Percentiles rank a stretch among this genome's conserved stretches.
Conservation (phyloP, 2,888 invertebrate genomes). For the Elegia similella region DNA sequence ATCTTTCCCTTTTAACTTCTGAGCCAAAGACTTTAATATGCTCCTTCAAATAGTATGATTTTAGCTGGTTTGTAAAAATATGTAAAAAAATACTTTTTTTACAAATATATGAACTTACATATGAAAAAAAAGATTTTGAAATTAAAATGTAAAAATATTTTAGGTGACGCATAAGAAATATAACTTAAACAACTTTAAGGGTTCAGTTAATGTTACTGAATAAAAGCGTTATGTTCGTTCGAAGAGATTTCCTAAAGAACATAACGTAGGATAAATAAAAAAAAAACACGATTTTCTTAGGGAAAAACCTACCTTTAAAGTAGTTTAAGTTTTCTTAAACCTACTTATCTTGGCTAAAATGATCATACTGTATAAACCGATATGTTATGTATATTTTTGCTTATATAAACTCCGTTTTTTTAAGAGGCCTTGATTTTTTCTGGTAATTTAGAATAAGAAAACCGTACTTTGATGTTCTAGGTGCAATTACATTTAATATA, state of each 20-base stretch:
- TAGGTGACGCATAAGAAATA: no score
- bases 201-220: no score
- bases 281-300: no score
- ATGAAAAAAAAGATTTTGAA: no score
- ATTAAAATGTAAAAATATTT: no score
- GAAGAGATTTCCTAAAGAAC: no score
- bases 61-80: background rate
- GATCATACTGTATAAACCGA: conserved; percentile 8
- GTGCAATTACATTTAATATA: conserved; percentile 78
- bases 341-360: background rate
- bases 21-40: conserved; percentile 71
- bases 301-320: no score
- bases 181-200: no score
- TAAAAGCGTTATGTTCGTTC: no score
- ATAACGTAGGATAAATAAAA: no score
- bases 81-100: no score
- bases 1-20: conserved; percentile 57
- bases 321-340: background rate
- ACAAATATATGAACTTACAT: no score
- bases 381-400: conserved; percentile 43
- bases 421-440: conserved; percentile 54
- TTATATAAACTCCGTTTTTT: conserved; percentile 33
- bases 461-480: conserved; percentile 65
- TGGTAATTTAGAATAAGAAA: conserved; percentile 56
- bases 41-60: conserved; percentile 28